phyloP scores from a whole-genome alignment of 2,113 vertebrate species.

The Plotosus lineatus region DNA sequence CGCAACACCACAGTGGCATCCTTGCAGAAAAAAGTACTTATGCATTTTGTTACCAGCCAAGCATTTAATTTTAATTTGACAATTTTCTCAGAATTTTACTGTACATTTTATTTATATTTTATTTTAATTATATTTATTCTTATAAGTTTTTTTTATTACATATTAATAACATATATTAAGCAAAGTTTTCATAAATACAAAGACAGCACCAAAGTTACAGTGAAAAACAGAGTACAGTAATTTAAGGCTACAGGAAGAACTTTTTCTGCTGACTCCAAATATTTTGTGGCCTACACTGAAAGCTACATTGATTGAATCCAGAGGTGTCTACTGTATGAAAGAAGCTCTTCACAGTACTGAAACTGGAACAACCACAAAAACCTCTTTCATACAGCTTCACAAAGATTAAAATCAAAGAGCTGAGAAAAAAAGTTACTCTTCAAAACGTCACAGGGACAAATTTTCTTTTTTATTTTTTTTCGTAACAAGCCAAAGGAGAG shows the following conservation, averaged over 20 bases:
- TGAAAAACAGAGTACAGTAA: neutral
- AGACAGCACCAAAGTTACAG: neutral
- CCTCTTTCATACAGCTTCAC: neutral
- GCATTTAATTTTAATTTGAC: neutral
- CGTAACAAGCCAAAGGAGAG: slow-evolving; percentile 10
- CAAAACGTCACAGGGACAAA: neutral
- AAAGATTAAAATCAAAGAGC: slow-evolving; percentile 1
- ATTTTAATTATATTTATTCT: too few species aligned
- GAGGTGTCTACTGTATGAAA: neutral
- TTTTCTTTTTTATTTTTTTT: slow-evolving; percentile 1
- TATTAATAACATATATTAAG: too few species aligned
- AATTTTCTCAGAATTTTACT: neutral
- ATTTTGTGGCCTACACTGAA: neutral
- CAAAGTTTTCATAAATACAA: too few species aligned
- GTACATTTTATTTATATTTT: neutral
- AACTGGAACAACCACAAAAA: slow-evolving; percentile 4
- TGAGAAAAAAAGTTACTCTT: slow-evolving; percentile 17
- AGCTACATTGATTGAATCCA: slow-evolving; percentile 21
- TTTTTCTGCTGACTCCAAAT: neutral
- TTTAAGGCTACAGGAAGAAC: neutral
- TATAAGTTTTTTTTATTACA: too few species aligned
- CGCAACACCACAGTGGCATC: neutral
- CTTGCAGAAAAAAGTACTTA: neutral
- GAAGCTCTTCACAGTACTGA: neutral
- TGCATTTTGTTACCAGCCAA: neutral